Base-by-base conservation (phyloP, 2,888 invertebrate genomes). In the Acleris holmiana region DNA sequence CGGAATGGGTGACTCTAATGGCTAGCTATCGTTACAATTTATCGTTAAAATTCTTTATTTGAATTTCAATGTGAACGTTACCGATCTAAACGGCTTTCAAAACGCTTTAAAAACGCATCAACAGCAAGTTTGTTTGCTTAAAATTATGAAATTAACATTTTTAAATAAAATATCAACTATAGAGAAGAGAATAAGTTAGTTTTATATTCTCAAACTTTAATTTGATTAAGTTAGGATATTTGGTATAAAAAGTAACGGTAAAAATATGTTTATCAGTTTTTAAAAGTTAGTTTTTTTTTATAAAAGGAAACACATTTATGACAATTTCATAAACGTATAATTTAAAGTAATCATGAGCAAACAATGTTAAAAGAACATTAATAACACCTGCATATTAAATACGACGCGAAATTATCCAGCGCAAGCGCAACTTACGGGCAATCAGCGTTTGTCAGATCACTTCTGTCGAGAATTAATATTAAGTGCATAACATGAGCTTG, bases 391-490 rank as follows among this genome's bases (percentile, higher is more conserved):
- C 61, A 56, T 50, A 62, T 57, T 62, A 46, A 62, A 57, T 60
- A 65, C 60, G 46, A 62, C 41, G 60, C 60, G 49, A 65, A 65
- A 60, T 65, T 55, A 50, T 49, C 48, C 44, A 21, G n/a, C 35
- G 48, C 50, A 60, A 60, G 60, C 59, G 64, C 65, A 65, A 65
- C 51, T 35, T 49, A 58, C 35, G 46, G 47, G 48, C 54, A 76
- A 75, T 78, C 66, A 66, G 66, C 68, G 83, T 82, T 76, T 70
- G 77, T 70, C 77, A 80, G 80, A 82, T 80, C 84, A 82, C 75
- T 84, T 82, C 83, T 80, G 83, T 84, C 78, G 79, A 80, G 82
- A 87, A 90, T 89, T 88, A 89, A 90, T 89, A 89, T 87, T 86
- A 86, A 89, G 84, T 88, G 85, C 84, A 86, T 86, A 80, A 84